Evolutionary conservation across 2,797 vertebrate genomes (phyloP), one percentile per base, ranked within the genome.

Genomic region (Eupleurogrammus muticus): DNA sequence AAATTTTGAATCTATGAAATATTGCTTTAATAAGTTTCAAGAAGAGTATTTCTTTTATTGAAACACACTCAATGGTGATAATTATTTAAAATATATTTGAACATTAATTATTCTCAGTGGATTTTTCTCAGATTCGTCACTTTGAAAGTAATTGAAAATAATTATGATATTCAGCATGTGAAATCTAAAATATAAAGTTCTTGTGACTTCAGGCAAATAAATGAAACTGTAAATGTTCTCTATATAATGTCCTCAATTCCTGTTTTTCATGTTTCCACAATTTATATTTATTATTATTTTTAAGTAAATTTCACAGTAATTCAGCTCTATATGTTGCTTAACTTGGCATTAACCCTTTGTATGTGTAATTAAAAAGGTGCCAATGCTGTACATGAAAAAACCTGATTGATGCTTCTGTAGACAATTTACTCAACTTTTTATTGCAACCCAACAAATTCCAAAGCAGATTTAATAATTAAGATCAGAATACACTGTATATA

Each of bases 251-350:
- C 50, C 51, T 58, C 56, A 58, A 66, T 81, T 85, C 65, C 48
- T 55, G 8, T 81, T 87, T 79, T 79, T 81, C n/a, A 82, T 80
- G 87, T 78, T 79, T 62, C 62, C 71, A 69, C 66, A 66, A 59
- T 73, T 75, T 48, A 44, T 67, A 44, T 67, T 66, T 80, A 81
- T 83, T 88, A 86, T 82, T 20, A 83, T n/a, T n/a, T n/a, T n/a
- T n/a, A 81, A 81, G 66, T 75, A 60, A 71, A 46, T 80, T 80
- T 88, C 68, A 82, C 73, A 85, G 69, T 23, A 63, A 66, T 57
- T 87, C 77, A 61, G 72, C 85, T 66, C 70, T 52, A 75, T 57
- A 58, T 49, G 53, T 64, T 32, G 24, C 75, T 64, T 42, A 32
- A 16, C 20, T 70, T 70, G 53, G 54, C 47, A 69, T 84, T 70